A percentile compares a stretch with the other conserved stretches of the same genome.
These are phyloP conservation scores for Ophion slaviceki DNA, from an alignment of 2,888 invertebrate species.

Conservation along the genomic window DNA sequence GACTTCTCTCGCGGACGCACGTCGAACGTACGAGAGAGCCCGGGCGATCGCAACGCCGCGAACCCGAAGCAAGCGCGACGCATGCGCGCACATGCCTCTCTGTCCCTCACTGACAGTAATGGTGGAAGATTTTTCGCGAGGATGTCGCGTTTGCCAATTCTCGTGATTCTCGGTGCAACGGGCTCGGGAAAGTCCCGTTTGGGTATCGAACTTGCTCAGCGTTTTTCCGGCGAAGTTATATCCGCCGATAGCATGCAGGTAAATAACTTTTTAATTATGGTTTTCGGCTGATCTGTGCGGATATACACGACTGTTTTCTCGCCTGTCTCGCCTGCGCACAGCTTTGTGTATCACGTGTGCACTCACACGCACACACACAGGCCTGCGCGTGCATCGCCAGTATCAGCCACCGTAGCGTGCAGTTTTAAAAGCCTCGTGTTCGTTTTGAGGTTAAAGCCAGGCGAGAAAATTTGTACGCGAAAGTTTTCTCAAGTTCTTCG, in stretches of 20 bases:
- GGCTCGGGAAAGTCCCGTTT: slow-evolving; percentile 99
- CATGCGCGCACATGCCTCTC: slow-evolving; percentile 56
- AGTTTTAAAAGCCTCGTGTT: slow-evolving; percentile 52
- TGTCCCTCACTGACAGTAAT: slow-evolving; percentile 57
- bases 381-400: background rate
- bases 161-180: slow-evolving; percentile 97
- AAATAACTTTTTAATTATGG: slow-evolving; percentile 63
- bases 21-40: slow-evolving; percentile 18
- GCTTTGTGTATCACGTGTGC: background rate
- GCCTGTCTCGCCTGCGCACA: background rate
- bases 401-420: background rate
- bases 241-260: slow-evolving; percentile 99
- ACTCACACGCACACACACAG: background rate
- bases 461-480: background rate
- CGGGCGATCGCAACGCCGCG: slow-evolving; percentile 49
- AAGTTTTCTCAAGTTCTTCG: background rate
- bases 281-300: background rate
- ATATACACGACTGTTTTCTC: background rate
- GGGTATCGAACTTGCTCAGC: slow-evolving; percentile 94
- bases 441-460: slow-evolving; percentile 62
- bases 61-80: slow-evolving; percentile 38
- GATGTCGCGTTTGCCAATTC: slow-evolving; percentile 87
- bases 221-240: slow-evolving; percentile 95
- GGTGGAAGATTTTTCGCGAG: slow-evolving; percentile 55
- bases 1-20: background rate